Base-by-base conservation (phyloP, 2,113 vertebrate species). In the Lathamus discolor region DNA sequence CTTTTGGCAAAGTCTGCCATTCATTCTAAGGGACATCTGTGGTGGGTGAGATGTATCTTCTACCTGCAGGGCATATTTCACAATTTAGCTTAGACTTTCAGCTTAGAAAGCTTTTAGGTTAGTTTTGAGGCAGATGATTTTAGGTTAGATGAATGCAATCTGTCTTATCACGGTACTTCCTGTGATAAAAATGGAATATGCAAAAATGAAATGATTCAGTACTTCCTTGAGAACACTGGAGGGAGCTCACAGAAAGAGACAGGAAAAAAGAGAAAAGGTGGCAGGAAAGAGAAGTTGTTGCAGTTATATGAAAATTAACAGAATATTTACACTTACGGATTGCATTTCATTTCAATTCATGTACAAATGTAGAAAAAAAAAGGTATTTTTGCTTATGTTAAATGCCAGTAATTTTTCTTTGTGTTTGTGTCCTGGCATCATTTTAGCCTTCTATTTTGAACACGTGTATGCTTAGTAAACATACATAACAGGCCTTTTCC, bases 221-320 rank as follows among this genome's bases (percentile, higher is more conserved):
- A 87, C 95, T 90, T 93, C 41, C 69, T 66, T 95, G 75, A 83
- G 89, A 93, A 95, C 97, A 96, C 96, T 96, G 96, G 97, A 96
- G 97, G 96, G 97, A 95, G 97, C 95, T 96, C 94, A 97, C 87
- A 95, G 96, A 96, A 97, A 97, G 96, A 95, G 55, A 85, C 91
- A 95, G 44, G 64, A 37, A 41, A 86, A 81, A 74, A 86, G 57
- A 69, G 41, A 83, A 76, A 83, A 89, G 33, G 54, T 79, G 79
- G 35, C 39, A 81, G 77, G 63, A 94, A 63, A 76, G 31, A 90
- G 17, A 66, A 67, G 8, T 82, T 89, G 15, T 66, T 75, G 39
- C 24, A 70, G 12, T 80, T 91, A 49, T 17, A 18, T 44, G 72
- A 69, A 64, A 93, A 79, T 31, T 87, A 91, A 25, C 0, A 0